A percentile compares a stretch with the other conserved stretches of the same genome.
phyloP scores from a whole-genome alignment of 2,888 invertebrate genomes.

The Drosophila sordidapex region DNA sequence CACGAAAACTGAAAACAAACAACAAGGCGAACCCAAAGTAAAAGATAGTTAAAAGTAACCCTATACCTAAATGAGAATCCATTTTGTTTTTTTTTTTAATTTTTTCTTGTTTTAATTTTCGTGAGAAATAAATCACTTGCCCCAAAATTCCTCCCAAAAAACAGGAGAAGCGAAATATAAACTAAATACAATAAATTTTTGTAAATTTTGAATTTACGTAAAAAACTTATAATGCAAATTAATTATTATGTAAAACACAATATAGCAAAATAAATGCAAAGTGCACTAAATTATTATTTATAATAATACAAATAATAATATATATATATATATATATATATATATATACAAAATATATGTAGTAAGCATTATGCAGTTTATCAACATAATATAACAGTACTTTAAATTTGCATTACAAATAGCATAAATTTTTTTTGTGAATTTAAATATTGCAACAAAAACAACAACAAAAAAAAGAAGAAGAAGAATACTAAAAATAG shows the following conservation, averaged over 20 bases:
- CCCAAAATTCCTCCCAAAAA: background rate
- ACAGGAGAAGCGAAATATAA: constrained; percentile 29
- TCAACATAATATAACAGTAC: constrained; percentile 60
- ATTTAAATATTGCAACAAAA: constrained; percentile 59
- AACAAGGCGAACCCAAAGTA: constrained; percentile 67
- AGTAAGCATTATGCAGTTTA: constrained; percentile 63
- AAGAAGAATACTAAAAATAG: constrained; percentile 44
- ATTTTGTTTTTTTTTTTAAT: constrained; percentile 5
- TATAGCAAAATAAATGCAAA: constrained; percentile 73
- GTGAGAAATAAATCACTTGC: constrained; percentile 15
- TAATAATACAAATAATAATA: constrained; percentile 52
- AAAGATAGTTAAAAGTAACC: constrained; percentile 70
- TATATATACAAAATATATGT: constrained; percentile 3
- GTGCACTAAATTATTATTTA: constrained; percentile 80
- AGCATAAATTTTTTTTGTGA: constrained; percentile 74
- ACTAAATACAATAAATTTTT: constrained; percentile 68
- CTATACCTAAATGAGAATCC: constrained; percentile 4
- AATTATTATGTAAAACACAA: constrained; percentile 58
- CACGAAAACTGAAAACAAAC: constrained; percentile 36
- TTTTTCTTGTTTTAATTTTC: constrained; percentile 33
- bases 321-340: constrained; percentile 4
- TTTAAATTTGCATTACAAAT: constrained; percentile 72
- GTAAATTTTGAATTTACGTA: constrained; percentile 78
- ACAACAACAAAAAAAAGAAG: constrained; percentile 7
- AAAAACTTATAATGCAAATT: constrained; percentile 50